These are phyloP conservation scores for Acromyrmex heyeri DNA, from an alignment of 1,140 invertebrate species.

Conservation along the genomic window DNA sequence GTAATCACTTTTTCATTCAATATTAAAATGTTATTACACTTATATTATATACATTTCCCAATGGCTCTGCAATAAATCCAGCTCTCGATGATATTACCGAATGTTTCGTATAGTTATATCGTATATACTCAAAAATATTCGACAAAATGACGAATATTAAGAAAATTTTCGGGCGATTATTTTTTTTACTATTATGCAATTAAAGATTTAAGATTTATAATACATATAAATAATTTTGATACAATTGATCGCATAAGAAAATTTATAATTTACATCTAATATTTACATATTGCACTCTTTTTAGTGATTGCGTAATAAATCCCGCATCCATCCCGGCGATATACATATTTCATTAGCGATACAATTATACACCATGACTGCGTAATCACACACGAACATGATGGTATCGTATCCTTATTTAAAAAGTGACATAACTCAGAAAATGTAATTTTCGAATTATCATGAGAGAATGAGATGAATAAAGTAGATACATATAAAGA, in stretches of 20 bases:
- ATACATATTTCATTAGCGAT: constrained; percentile 18
- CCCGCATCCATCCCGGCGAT: background rate
- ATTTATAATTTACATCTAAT: background rate
- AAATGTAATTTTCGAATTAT: too few relatives aligned
- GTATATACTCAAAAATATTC: background rate
- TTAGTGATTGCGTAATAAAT: background rate
- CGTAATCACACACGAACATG: background rate
- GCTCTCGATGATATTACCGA: background rate
- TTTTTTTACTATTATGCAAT: background rate
- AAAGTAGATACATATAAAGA: too few relatives aligned
- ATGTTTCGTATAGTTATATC: background rate
- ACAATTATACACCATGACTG: background rate
- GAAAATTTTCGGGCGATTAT: background rate
- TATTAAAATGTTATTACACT: constrained; percentile 29
- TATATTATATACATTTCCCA: constrained; percentile 15
- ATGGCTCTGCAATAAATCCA: constrained; percentile 14
- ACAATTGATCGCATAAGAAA: background rate
- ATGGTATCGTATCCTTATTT: background rate
- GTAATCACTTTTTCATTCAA: background rate
- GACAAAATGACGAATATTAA: background rate
- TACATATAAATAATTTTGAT: background rate
- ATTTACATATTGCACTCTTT: background rate
- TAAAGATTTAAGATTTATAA: background rate
- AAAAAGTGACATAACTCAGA: too few relatives aligned
- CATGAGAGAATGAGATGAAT: too few relatives aligned